Conservation (phyloP, 2,113 vertebrate genomes). For the Apaloderma vittatum region DNA sequence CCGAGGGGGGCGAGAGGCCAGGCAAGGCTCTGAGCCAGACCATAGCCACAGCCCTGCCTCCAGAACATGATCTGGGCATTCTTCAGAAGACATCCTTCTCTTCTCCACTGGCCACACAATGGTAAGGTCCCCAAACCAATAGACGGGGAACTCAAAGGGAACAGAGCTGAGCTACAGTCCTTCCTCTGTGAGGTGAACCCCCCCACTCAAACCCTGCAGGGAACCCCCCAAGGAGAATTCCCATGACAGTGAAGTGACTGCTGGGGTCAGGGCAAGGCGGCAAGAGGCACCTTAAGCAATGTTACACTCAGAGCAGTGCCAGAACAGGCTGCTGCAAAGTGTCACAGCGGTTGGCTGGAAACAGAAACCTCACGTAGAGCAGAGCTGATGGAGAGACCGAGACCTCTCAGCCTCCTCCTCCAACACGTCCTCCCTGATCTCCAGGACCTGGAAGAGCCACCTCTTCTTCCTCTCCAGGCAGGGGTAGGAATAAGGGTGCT, state of each 20-base stretch:
- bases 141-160: not conserved
- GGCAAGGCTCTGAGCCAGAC: not conserved
- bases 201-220: rapidly evolving
- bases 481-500: not conserved
- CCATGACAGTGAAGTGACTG: not conserved
- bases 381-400: not conserved
- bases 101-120: not conserved
- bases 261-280: not conserved
- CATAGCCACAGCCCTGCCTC: not conserved
- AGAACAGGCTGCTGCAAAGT: not conserved
- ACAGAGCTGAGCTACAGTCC: not conserved
- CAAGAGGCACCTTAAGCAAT: too few species aligned
- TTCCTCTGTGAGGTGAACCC: not conserved
- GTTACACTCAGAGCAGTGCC: not conserved
- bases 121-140: not conserved
- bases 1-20: rapidly evolving
- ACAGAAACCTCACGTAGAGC: not conserved
- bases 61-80: not conserved
- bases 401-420: not conserved
- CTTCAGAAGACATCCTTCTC: not conserved
- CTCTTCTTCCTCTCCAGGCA: not conserved
- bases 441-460: not conserved
- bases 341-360: not conserved
- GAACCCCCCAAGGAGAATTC: not conserved
- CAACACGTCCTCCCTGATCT: too few species aligned